Evolutionary conservation across 2,797 vertebrate species (phyloP), one percentile per base, ranked within the genome.

Genomic region (Strix occidentalis): DNA sequence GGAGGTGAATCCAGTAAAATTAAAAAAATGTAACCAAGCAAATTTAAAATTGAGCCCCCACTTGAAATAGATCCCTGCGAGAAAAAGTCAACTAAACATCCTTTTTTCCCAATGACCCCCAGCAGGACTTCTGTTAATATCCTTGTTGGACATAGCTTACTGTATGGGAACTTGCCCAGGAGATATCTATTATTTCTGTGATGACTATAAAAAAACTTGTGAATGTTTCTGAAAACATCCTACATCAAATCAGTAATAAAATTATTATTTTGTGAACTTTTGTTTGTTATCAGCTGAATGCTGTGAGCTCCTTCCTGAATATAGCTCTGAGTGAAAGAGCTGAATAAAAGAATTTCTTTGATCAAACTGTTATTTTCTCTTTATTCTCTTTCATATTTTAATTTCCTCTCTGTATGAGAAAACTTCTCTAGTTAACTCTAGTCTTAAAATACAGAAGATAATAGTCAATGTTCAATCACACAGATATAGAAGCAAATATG

Each of bases 51-150:
- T 74, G 71, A 35, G 5, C 2, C 41, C n/a, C 43, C 63, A 39
- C 63, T 63, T 80, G 92, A 95, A 95, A 95, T 74, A 95, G 79
- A 80, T 58, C 28, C 6, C 31, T 63, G 19, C 37, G 84, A 95
- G 48, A 71, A 85, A 91, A 69, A 65, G 14, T 56, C 56, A 80
- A 10, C 46, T 58, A 79, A 93, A 82, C 45, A 61, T 72, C 28
- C 20, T 69, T 86, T 93, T 78, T 75, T 35, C 45, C 21, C 24
- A 39, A 17, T 80, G 75, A 86, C 10, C 5, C 46, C 35, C 63
- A 69, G 35, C 1, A 1, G n/a, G 33, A 81, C 50, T 84, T 86
- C 45, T 18, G 10, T 60, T 35, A 58, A 17, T 57, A 75, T 48
- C 29, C 12, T 39, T 71, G 17, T 39, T 68, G 72, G 24, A 84